Conservation (phyloP, 2,113 vertebrate species). For the Charadrius vociferus region DNA sequence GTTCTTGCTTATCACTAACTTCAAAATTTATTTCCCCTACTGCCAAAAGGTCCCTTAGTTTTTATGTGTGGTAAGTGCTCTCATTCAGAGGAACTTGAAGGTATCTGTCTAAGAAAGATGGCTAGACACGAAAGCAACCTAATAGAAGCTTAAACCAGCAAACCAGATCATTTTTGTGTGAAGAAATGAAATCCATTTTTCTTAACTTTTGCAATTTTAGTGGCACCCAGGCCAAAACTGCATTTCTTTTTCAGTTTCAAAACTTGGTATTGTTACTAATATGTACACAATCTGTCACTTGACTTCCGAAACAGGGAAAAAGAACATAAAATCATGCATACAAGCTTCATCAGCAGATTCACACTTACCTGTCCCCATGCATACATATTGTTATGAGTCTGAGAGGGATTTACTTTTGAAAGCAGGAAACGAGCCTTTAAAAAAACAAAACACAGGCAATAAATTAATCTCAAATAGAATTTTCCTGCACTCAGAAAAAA, state of each 20-base stretch:
- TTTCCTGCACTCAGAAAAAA: background rate
- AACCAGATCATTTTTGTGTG: background rate
- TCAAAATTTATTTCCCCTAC: background rate
- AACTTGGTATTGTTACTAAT: background rate
- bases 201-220: background rate
- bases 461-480: background rate
- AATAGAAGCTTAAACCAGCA: background rate
- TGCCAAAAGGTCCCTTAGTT: background rate
- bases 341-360: background rate
- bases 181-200: background rate
- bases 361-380: conserved; percentile 92
- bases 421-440: conserved; percentile 94
- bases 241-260: background rate
- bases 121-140: background rate
- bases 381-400: conserved; percentile 99
- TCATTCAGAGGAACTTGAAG: background rate
- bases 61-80: background rate
- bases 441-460: conserved; percentile 17
- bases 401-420: conserved; percentile 98
- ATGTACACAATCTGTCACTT: background rate
- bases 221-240: background rate
- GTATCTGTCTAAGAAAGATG: background rate
- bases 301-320: background rate
- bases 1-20: background rate
- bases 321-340: background rate